Percentiles rank a stretch among this genome's conserved stretches.
Conservation (phyloP, 2,113 vertebrate genomes). For the Hiodon tergisus region DNA sequence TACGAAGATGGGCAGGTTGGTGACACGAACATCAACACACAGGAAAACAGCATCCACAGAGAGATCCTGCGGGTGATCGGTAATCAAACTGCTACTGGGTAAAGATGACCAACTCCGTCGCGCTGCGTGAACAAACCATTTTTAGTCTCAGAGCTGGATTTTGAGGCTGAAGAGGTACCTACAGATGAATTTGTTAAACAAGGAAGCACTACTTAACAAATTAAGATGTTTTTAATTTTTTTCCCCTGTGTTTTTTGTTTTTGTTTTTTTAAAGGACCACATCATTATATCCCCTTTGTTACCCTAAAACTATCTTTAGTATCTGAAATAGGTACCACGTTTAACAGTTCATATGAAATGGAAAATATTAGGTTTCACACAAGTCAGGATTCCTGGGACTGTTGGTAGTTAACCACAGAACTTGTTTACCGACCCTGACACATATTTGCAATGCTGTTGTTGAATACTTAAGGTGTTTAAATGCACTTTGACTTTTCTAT, state of each 20-base stretch:
- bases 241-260: no score
- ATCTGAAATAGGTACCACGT: conserved; percentile 25
- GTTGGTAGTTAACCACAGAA: conserved; percentile 6
- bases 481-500: conserved; percentile 50
- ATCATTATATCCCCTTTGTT: conserved; percentile 29
- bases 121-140: conserved; percentile 53
- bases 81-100: conserved; percentile 86
- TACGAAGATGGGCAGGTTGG: conserved; percentile 87
- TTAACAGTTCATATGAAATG: conserved; percentile 40
- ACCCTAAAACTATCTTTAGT: conserved; percentile 25
- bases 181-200: conserved; percentile 9
- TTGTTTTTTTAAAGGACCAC: no score
- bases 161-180: conserved; percentile 33
- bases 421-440: conserved; percentile 48
- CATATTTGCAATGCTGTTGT: conserved; percentile 37
- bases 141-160: conserved; percentile 79
- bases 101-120: conserved; percentile 55
- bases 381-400: no score
- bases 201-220: conserved; percentile 21
- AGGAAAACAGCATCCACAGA: conserved; percentile 76
- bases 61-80: conserved; percentile 87
- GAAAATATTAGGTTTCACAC: conserved; percentile 35
- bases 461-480: conserved; percentile 44
- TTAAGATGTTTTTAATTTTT: neutral
- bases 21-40: conserved; percentile 82